Percentiles rank a stretch among this genome's conserved stretches.
These are phyloP conservation scores for Oligia strigilis DNA, from an alignment of 2,888 invertebrate species.

Conservation along the genomic window DNA sequence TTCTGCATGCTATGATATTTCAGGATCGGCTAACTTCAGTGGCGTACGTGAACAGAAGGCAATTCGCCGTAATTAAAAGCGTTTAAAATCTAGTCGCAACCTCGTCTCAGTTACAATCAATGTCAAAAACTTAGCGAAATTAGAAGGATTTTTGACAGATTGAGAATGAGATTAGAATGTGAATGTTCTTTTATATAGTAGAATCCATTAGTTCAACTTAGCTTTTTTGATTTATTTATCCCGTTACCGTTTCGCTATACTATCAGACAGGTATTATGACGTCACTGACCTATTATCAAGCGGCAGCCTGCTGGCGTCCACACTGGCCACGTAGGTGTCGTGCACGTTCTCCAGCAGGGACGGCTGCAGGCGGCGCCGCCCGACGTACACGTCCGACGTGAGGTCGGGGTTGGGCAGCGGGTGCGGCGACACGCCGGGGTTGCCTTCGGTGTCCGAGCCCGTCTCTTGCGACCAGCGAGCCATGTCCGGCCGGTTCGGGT, in stretches of 20 bases:
- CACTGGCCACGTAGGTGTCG: conserved; percentile 89
- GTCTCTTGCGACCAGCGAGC: conserved; percentile 95
- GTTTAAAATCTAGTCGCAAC: too few species aligned
- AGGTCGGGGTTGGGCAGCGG: conserved; percentile 96
- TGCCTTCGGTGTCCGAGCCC: conserved; percentile 93
- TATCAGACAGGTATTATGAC: background rate
- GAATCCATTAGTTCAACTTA: background rate
- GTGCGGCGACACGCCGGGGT: conserved; percentile 84
- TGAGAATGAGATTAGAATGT: too few species aligned
- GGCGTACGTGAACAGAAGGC: background rate
- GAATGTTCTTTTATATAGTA: too few species aligned
- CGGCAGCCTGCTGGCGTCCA: conserved; percentile 83
- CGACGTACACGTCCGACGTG: conserved; percentile 91
- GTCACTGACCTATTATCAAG: conserved; percentile 82
- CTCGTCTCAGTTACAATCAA: too few species aligned
- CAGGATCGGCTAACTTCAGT: background rate
- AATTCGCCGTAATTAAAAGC: too few species aligned
- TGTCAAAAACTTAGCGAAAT: too few species aligned
- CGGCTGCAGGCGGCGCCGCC: conserved; percentile 89
- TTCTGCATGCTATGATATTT: background rate
- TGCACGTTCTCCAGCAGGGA: conserved; percentile 91
- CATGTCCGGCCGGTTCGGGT: conserved; percentile 77
- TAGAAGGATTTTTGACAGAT: too few species aligned
- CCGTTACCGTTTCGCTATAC: background rate
- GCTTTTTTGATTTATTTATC: background rate